Conservation (phyloP, 2,888 invertebrate species). For the Eristalis tenax region DNA sequence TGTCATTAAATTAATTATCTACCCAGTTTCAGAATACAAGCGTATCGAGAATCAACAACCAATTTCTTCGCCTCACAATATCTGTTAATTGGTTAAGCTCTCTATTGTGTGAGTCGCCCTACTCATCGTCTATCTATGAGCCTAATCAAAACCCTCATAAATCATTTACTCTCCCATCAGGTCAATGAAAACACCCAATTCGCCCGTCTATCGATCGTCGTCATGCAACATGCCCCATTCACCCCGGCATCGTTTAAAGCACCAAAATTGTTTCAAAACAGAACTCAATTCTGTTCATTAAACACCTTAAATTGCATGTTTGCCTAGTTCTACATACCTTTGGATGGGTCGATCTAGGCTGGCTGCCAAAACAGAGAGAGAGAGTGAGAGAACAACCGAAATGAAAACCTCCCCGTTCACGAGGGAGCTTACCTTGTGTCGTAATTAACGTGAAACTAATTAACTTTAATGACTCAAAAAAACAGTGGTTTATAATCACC, state of each 20-base stretch:
- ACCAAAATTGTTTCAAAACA: background rate
- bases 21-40: too few species aligned
- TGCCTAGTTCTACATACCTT: background rate
- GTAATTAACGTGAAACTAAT: conserved; percentile 38
- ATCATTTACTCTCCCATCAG: too few species aligned
- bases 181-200: too few species aligned
- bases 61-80: too few species aligned
- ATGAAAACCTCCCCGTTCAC: background rate
- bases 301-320: background rate
- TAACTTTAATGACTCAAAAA: conserved; percentile 39
- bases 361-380: background rate
- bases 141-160: too few species aligned
- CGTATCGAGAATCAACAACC: too few species aligned
- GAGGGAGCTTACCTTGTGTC: background rate
- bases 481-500: conserved; percentile 22
- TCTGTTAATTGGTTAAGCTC: too few species aligned
- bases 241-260: background rate
- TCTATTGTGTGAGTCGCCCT: too few species aligned
- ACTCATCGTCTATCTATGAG: too few species aligned
- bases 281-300: background rate
- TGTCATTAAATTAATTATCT: too few species aligned
- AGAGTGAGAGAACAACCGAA: background rate
- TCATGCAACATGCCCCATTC: background rate
- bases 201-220: background rate
- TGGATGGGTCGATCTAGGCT: background rate